Evolutionary conservation across 2,113 vertebrate genomes (phyloP).

Genomic region (Sphyrna mokarran): DNA sequence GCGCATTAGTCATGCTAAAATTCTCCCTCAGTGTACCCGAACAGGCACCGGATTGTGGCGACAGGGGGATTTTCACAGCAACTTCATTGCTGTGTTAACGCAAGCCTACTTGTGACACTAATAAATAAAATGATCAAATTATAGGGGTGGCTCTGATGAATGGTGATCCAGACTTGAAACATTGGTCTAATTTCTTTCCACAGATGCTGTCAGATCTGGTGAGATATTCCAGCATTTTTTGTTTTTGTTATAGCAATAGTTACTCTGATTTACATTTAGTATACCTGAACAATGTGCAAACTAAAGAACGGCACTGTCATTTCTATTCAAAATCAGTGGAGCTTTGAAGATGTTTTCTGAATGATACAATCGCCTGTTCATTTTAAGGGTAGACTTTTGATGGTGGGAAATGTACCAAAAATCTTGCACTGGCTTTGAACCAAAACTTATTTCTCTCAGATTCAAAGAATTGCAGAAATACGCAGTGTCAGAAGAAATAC

Average conservation of each 20-base stretch:
- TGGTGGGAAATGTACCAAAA: too few species aligned
- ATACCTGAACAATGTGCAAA: neutral
- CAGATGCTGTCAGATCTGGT: too few species aligned
- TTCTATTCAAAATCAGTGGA: neutral
- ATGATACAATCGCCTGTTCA: neutral
- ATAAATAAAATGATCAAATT: too few species aligned
- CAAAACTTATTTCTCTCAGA: constrained; percentile 44
- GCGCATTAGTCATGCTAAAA: too few species aligned
- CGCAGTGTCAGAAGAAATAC: constrained; percentile 56
- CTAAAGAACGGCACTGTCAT: neutral
- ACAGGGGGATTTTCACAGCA: too few species aligned
- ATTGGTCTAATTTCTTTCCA: too few species aligned
- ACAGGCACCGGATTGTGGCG: too few species aligned
- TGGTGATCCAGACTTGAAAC: too few species aligned
- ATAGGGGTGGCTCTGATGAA: too few species aligned
- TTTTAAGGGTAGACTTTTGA: neutral
- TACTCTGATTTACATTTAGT: neutral
- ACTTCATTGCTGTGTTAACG: too few species aligned
- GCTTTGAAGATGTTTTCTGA: neutral
- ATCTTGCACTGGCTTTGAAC: neutral
- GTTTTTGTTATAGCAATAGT: neutral
- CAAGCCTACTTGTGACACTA: too few species aligned
- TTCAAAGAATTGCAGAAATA: constrained; percentile 41
- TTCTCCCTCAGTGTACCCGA: too few species aligned
- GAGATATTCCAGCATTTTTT: neutral